A percentile compares a stretch with the other conserved stretches of the same genome.
These are phyloP conservation scores for Gallinago media DNA, from an alignment of 2,113 vertebrate genomes.

Conservation along the genomic window DNA sequence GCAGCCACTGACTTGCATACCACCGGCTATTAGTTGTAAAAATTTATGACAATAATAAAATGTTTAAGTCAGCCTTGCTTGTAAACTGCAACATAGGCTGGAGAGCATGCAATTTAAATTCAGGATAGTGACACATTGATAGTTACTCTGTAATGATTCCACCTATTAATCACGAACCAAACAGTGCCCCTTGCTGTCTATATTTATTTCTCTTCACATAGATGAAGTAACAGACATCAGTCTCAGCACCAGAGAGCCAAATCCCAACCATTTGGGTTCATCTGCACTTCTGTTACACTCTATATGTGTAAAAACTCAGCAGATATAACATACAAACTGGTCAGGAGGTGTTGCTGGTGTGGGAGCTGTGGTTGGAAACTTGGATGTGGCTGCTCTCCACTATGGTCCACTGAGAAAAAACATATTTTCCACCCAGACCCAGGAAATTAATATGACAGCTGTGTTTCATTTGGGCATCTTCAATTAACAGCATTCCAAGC, in stretches of 20 bases:
- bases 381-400: not conserved
- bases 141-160: not conserved
- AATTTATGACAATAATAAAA: conserved; percentile 26
- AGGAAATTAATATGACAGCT: not conserved
- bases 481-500: not conserved
- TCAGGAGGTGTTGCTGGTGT: not conserved
- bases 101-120: not conserved
- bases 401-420: not conserved
- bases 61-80: not conserved
- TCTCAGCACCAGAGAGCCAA: not conserved
- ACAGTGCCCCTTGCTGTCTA: not conserved
- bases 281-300: not conserved
- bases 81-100: not conserved
- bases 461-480: not conserved
- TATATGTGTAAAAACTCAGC: not conserved
- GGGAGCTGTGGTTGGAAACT: not conserved
- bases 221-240: not conserved
- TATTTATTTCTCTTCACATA: not conserved
- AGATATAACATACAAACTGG: not conserved
- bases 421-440: not conserved
- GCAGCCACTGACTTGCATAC: not conserved
- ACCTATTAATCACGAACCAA: not conserved
- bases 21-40: not conserved
- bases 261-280: not conserved
- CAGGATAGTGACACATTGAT: not conserved